Base-by-base conservation (phyloP, 30 jellyfish, hydroid and myxozoan genomes). In the Nemopilema nomurai region DNA sequence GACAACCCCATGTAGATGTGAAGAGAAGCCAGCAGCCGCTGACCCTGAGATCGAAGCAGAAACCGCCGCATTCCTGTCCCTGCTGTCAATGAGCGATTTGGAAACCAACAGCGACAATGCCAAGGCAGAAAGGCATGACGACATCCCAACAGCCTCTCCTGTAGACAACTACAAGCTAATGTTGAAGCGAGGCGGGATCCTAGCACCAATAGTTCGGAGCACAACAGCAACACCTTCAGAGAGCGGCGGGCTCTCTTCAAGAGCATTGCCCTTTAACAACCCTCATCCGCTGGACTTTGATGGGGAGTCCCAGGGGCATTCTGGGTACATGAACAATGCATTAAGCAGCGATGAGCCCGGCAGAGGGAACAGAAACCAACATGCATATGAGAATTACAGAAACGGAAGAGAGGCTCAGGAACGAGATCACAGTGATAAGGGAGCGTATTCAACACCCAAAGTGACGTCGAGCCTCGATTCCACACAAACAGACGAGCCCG, bases 1-100 rank as follows among this genome's bases (percentile, higher is more conserved):
- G 7, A 88, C 93, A 19, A 69, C 92, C 13, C 96, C 97, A 22
- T 93, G 98, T 89, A 84, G 92, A 64, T 93, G 98, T 57, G 98
- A 93, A 28, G 96, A 89, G 1, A 65, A 89, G 74, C 22, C 79
- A 4, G 49, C 91, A 0, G 51, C 74, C 53, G 65, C 96, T 19
- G 89, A 82, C 28, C 85, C 87, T 8, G 97, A 85, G 73, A 70
- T 88, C 22, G 98, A 93, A 29, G 86, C 63, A 8, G 97, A 93
- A 74, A 93, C 98, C 0, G 96, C 98, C 1, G 98, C 98, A 9
- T 93, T 93, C 51, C 65, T 71, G 57, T 73, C 93, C 29, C 21
- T 93, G 49, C 62, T 76, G 83, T 27, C 77, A 62, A 49, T 90
- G 22, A 69, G 82, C 71, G 86, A 53, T 16, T 53, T 90, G 27